These are phyloP conservation scores for Oasisia sp. DNA, from an alignment of 2,888 invertebrate species.

Conservation along the genomic window DNA sequence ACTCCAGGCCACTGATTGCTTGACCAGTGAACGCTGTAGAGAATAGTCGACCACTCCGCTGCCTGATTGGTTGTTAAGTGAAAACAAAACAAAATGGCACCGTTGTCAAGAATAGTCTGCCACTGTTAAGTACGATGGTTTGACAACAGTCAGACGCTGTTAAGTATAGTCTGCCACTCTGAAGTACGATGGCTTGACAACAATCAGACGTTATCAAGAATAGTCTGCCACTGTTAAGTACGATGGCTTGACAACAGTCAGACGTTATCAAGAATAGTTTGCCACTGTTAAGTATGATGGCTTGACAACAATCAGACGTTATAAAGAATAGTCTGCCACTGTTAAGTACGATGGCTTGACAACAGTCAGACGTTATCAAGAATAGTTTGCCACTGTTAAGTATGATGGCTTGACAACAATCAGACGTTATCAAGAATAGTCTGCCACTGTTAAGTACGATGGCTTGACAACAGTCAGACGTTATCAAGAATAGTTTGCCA, in stretches of 20 bases:
- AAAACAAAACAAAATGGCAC: neutral
- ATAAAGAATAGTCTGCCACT: neutral
- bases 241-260: neutral
- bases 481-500: neutral
- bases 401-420: neutral
- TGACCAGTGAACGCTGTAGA: neutral
- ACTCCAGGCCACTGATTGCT: neutral
- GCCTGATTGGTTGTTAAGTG: neutral
- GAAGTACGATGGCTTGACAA: neutral
- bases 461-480: neutral
- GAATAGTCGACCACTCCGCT: neutral
- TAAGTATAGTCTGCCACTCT: neutral
- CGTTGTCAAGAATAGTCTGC: neutral
- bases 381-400: neutral
- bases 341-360: neutral
- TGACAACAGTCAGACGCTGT: neutral
- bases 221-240: neutral
- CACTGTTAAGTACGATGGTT: neutral
- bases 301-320: neutral
- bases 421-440: neutral
- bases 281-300: neutral
- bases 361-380: neutral
- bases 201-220: neutral
- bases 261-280: neutral
- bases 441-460: neutral